Percentiles rank a stretch among this genome's conserved stretches.
These are phyloP conservation scores for Rhinatrema bivittatum DNA, from an alignment of 2,797 vertebrate genomes.

Conservation along the genomic window DNA sequence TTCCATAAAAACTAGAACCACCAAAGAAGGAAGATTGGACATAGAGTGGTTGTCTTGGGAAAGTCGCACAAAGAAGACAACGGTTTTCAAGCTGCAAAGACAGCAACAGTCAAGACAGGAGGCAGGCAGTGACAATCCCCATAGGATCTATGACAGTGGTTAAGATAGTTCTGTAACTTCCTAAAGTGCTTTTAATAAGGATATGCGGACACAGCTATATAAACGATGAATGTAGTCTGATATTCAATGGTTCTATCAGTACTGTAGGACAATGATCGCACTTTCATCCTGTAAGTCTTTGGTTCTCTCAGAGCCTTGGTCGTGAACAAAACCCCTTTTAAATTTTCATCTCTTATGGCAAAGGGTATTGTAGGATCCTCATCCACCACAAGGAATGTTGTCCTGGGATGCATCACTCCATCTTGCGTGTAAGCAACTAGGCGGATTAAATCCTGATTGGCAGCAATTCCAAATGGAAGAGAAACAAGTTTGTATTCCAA, in stretches of 20 bases:
- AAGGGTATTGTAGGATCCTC: conserved; percentile 76
- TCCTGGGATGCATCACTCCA: conserved; percentile 86
- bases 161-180: conserved; percentile 8
- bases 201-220: conserved; percentile 91
- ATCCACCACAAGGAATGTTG: conserved; percentile 75
- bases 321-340: conserved; percentile 92
- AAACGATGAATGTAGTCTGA: conserved; percentile 93
- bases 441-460: conserved; percentile 91
- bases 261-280: conserved; percentile 83
- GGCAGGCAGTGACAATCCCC: conserved; percentile 2
- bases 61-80: conserved; percentile 14
- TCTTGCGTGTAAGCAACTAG: conserved; percentile 94
- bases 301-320: conserved; percentile 69
- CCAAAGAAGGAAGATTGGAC: not conserved
- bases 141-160: not conserved
- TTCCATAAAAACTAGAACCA: conserved; percentile 3
- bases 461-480: conserved; percentile 86
- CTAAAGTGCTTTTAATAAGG: conserved; percentile 75
- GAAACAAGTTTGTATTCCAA: conserved; percentile 95
- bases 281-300: conserved; percentile 86
- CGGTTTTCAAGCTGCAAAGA: conserved; percentile 14
- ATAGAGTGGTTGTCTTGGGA: not conserved
- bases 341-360: conserved; percentile 82
- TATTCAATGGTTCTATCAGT: conserved; percentile 77
- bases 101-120: conserved; percentile 7